Evolutionary conservation across 2,113 vertebrate species (phyloP).

Genomic region (Octodon degus): DNA sequence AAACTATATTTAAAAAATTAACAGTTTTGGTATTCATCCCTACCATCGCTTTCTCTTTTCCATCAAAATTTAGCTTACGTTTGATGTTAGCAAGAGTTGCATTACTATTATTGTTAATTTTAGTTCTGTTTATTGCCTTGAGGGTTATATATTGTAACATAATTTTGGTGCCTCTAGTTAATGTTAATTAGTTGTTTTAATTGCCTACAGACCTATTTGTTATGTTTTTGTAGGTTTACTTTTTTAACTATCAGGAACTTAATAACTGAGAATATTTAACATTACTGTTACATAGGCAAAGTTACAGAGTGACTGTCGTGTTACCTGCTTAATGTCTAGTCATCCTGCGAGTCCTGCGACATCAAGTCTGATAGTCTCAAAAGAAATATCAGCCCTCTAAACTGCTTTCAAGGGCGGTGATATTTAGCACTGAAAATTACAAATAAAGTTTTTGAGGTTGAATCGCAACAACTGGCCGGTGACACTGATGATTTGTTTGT

Average conservation of each 20-base stretch:
- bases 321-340: slow-evolving; percentile 99
- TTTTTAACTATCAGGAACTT: slow-evolving; percentile 99
- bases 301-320: slow-evolving; percentile 96
- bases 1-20: slow-evolving; percentile 88
- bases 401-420: slow-evolving; percentile 93
- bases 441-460: slow-evolving; percentile 95
- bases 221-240: slow-evolving; percentile 99
- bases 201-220: slow-evolving; percentile 94
- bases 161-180: slow-evolving; percentile 95
- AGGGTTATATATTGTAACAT: slow-evolving; percentile 93
- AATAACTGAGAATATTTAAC: slow-evolving; percentile 94
- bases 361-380: slow-evolving; percentile 99
- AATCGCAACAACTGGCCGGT: slow-evolving; percentile 93
- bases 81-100: slow-evolving; percentile 93
- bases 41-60: slow-evolving; percentile 86
- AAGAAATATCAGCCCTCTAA: slow-evolving; percentile 96
- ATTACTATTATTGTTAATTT: slow-evolving; percentile 95
- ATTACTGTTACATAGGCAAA: slow-evolving; percentile 94
- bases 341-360: slow-evolving; percentile 98
- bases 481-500: slow-evolving; percentile 93
- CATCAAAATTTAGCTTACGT: slow-evolving; percentile 92
- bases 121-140: slow-evolving; percentile 94
- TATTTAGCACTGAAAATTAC: slow-evolving; percentile 96
- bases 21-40: slow-evolving; percentile 89
- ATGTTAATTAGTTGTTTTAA: slow-evolving; percentile 94